Evolutionary conservation across 2,797 vertebrate genomes (phyloP).

Genomic region (Leuciscus waleckii): DNA sequence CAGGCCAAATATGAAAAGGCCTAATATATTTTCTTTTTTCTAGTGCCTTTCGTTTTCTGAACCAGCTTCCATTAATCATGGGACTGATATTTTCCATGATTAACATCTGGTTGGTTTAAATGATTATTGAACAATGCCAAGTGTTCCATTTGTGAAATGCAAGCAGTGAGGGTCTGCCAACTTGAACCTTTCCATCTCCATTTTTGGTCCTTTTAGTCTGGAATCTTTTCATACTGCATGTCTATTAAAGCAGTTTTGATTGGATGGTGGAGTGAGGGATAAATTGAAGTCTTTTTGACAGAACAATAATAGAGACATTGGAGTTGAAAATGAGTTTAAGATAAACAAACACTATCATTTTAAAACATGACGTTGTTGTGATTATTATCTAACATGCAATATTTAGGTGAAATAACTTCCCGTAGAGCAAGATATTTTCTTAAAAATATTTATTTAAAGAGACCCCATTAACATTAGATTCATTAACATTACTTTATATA

Average conservation of each 20-base stretch:
- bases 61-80: not conserved
- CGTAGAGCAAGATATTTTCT: not conserved
- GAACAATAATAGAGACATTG: not conserved
- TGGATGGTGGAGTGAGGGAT: not conserved
- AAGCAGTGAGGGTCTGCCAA: slow-evolving; percentile 1
- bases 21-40: not conserved
- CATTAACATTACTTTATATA: slow-evolving; percentile 26
- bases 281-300: not conserved
- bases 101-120: slow-evolving; percentile 12
- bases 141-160: slow-evolving; percentile 5
- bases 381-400: not conserved
- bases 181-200: not conserved
- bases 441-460: slow-evolving; percentile 9
- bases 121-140: slow-evolving; percentile 10
- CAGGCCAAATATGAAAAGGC: not conserved
- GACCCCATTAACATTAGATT: slow-evolving; percentile 26
- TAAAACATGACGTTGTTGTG: not conserved
- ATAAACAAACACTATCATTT: not conserved
- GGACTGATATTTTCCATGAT: slow-evolving; percentile 1
- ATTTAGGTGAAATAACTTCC: not conserved
- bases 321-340: not conserved
- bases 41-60: not conserved
- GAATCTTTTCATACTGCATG: not conserved
- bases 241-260: not conserved
- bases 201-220: slow-evolving; percentile 31